Base-by-base conservation (phyloP, 2,113 vertebrate genomes). In the Ceyx melanurus region DNA sequence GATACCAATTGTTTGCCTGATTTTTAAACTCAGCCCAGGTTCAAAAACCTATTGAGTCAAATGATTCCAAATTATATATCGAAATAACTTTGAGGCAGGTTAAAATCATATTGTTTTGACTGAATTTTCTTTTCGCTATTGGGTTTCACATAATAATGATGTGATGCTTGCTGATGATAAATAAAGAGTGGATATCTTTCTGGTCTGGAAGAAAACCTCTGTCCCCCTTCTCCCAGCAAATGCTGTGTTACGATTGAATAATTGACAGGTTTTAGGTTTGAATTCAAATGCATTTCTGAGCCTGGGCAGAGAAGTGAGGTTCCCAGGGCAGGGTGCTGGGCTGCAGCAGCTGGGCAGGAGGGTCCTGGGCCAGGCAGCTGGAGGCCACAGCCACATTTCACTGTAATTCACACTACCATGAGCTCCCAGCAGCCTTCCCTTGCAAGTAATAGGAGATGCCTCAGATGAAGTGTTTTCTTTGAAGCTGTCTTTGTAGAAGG, bases 301-400 rank as follows among this genome's bases (percentile, higher is more conserved):
- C 42, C 28, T 13, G 12, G 19, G 15, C 33, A 64, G 66, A 42
- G 10, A 54, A 25, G 6, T 5, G 3, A 0, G 2, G 7, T n/a
- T 21, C n/a, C 40, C 6, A 1, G 13, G 13, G 15, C 5, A 9
- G 10, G 6, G 18, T 17, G 6, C 50, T 70, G 65, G 17, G 17
- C 23, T 74, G 20, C 51, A 37, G 51, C 7, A 5, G 37, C 37
- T 6, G 3, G 23, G 21, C 31, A 56, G 21, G 18, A 45, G 18
- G 1, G 6, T 37, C 28, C 50, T 68, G 45, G 20, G n/a, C 11
- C 0, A 6, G n/a, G n/a, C n/a, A 51, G 19, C 9, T 28, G 14
- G 12, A 53, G 25, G 2, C 9, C 4, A 6, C 3, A 10, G 26
- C 23, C 26, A 20, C 29, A 4, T 60, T 15, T 4, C 29, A 23